Conservation (phyloP, 1,140 invertebrate genomes). For the Polyergus mexicanus region DNA sequence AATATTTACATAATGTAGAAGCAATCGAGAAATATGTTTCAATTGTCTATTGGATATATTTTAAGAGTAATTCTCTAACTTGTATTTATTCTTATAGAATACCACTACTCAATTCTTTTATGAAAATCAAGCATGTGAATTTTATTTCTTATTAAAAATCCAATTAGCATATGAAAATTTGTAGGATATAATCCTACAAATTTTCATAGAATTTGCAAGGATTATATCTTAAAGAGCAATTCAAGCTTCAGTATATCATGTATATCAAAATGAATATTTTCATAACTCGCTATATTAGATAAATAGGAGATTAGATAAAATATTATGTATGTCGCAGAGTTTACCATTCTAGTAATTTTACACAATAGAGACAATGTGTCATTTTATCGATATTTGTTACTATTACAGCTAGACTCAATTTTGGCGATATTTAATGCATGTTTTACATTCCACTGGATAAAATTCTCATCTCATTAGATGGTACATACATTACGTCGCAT, state of each 20-base stretch:
- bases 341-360: constrained; percentile 29
- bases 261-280: constrained; percentile 29
- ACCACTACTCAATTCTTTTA: background rate
- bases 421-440: constrained; percentile 40
- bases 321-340: constrained; percentile 12
- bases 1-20: constrained; percentile 31
- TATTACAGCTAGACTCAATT: background rate
- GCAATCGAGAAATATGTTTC: background rate
- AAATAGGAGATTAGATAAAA: background rate
- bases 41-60: background rate
- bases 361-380: constrained; percentile 30
- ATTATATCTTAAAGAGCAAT: background rate
- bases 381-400: background rate
- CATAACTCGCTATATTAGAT: background rate
- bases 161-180: background rate
- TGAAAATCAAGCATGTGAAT: background rate
- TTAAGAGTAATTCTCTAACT: background rate
- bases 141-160: background rate
- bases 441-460: constrained; percentile 80
- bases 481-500: constrained; percentile 57
- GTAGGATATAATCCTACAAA: background rate
- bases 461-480: constrained; percentile 53
- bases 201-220: background rate
- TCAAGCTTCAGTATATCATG: background rate
- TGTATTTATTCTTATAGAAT: background rate